Evolutionary conservation across 2,113 vertebrate species (phyloP).

Genomic region (Gambusia holbrooki): DNA sequence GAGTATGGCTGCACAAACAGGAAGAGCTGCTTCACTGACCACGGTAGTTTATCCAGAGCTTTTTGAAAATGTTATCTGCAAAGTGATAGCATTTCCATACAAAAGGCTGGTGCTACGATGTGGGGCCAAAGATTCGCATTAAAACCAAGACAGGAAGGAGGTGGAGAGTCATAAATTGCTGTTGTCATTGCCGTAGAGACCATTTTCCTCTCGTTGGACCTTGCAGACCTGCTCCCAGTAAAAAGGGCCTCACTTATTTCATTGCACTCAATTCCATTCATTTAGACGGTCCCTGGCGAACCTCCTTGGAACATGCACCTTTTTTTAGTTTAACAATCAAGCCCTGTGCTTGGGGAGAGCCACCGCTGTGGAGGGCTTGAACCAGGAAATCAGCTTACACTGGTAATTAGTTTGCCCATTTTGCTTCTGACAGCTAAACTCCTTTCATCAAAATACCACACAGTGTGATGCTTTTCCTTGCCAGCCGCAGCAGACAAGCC

Average conservation of each 20-base stretch:
- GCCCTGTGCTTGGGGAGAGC: constrained; percentile 42
- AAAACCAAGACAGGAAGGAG: constrained; percentile 42
- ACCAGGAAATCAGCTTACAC: constrained; percentile 74
- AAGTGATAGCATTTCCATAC: constrained; percentile 50
- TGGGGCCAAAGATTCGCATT: constrained; percentile 57
- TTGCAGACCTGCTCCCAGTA: constrained; percentile 53
- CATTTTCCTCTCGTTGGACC: constrained; percentile 57
- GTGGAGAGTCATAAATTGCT: constrained; percentile 38
- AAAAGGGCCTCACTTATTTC: constrained; percentile 65
- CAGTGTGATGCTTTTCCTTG: constrained; percentile 17
- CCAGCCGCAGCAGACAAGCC: constrained; percentile 20
- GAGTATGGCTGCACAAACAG: constrained; percentile 18
- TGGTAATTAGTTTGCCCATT: constrained; percentile 72
- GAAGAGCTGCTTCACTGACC: constrained; percentile 12
- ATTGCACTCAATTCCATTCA: constrained; percentile 66
- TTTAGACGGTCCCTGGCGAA: constrained; percentile 60
- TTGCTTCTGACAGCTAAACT: constrained; percentile 65
- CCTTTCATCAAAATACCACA: constrained; percentile 70
- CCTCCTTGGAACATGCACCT: constrained; percentile 64
- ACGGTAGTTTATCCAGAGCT: constrained; percentile 23
- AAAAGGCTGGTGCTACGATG: constrained; percentile 38
- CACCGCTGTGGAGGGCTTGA: constrained; percentile 47
- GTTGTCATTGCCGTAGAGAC: constrained; percentile 46
- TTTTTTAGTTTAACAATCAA: constrained; percentile 73
- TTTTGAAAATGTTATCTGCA: constrained; percentile 30